A percentile compares a stretch with the other conserved stretches of the same genome.
phyloP scores from a whole-genome alignment of 1,140 invertebrate genomes.

The Geopemphigus sp. region DNA sequence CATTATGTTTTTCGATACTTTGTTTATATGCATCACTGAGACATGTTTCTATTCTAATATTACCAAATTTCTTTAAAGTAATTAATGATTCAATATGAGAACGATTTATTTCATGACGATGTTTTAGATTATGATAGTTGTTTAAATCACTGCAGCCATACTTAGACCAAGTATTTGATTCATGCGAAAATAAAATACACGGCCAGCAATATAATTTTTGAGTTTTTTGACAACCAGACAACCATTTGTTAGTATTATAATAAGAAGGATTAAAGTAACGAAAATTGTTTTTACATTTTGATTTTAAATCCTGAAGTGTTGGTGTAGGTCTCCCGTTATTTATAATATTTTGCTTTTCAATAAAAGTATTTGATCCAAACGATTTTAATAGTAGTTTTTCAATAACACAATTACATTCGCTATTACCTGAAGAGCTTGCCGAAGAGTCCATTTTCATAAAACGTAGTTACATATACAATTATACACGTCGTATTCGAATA shows the following conservation, averaged over 20 bases:
- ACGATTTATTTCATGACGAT: conserved; percentile 2
- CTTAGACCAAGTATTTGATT: neutral
- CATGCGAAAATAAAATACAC: conserved; percentile 16
- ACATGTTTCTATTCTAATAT: conserved; percentile 4
- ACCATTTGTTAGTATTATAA: neutral
- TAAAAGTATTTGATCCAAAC: neutral
- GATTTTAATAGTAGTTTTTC: conserved; percentile 14
- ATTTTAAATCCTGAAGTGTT: neutral
- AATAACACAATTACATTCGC: neutral
- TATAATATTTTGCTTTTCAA: conserved; percentile 20
- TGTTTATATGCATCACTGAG: neutral
- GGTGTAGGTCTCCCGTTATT: conserved; percentile 1
- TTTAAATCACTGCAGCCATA: neutral
- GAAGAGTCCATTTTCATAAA: no score
- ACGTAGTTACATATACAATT: no score
- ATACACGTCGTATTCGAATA: no score
- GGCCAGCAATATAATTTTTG: conserved; percentile 17
- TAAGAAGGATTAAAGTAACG: no score
- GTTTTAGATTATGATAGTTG: conserved; percentile 18
- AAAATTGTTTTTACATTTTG: no score
- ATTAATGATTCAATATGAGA: conserved; percentile 16
- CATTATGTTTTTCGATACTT: conserved; percentile 12
- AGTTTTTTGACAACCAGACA: neutral
- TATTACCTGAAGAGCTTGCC: neutral
- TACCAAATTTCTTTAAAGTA: conserved; percentile 10